These are phyloP conservation scores for Dendroctonus ponderosae DNA, from an alignment of 1,140 invertebrate genomes.

Conservation along the genomic window DNA sequence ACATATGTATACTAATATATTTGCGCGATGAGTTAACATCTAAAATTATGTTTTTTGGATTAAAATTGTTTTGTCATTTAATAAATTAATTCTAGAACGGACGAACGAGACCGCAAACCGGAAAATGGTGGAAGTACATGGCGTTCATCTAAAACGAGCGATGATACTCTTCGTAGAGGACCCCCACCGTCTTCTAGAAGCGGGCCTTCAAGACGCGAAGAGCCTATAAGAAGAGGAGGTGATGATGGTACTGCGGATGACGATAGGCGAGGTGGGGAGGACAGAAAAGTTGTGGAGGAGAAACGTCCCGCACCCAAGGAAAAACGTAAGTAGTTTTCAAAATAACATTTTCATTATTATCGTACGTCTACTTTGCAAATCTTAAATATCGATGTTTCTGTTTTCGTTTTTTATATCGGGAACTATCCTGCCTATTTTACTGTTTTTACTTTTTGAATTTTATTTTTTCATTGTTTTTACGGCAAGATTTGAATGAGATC, in stretches of 20 bases:
- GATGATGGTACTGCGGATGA: constrained; percentile 11
- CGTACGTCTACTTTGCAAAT: background rate
- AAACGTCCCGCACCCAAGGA: constrained; percentile 34
- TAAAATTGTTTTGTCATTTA: background rate
- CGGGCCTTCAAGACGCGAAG: constrained; percentile 18
- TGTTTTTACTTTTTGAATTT: no score
- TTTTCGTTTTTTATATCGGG: no score
- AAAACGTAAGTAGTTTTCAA: constrained; percentile 36
- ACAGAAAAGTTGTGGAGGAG: background rate
- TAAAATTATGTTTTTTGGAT: background rate
- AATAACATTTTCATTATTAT: background rate
- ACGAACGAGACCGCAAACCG: constrained; percentile 24
- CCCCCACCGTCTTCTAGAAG: constrained; percentile 17
- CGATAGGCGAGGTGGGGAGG: background rate
- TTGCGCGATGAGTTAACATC: background rate
- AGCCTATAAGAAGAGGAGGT: constrained; percentile 22
- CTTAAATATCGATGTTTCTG: no score
- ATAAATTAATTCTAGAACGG: constrained; percentile 14
- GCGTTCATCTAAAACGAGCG: constrained; percentile 1
- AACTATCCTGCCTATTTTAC: no score
- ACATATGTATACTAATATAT: background rate
- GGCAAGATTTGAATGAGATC: no score
- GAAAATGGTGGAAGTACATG: constrained; percentile 8
- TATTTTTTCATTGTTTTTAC: no score
- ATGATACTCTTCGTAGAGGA: constrained; percentile 26